Percentiles rank a stretch among this genome's conserved stretches.
Conservation (phyloP, 2,113 vertebrate species). For the Dryoscopus gambensis region DNA sequence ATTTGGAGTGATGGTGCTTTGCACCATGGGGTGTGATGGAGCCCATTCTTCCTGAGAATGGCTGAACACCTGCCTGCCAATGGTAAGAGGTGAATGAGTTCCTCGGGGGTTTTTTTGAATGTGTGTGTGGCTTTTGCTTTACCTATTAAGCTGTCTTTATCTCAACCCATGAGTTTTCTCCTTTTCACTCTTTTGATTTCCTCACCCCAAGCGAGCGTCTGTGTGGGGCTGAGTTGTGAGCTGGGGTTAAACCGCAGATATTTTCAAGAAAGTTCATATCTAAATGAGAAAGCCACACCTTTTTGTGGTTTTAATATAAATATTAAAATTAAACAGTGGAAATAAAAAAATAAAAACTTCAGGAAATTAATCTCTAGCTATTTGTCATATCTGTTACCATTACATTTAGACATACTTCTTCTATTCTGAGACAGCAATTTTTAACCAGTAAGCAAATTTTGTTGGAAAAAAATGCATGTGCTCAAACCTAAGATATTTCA, state of each 20-base stretch:
- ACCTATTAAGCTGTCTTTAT: not conserved
- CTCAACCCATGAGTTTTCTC: not conserved
- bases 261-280: not conserved
- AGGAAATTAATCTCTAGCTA: not conserved
- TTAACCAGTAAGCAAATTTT: not conserved
- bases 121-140: not conserved
- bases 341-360: not conserved
- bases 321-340: not conserved
- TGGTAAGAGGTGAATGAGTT: not conserved
- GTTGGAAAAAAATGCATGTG: not conserved
- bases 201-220: fast-evolving
- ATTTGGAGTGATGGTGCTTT: not conserved
- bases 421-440: not conserved
- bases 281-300: not conserved
- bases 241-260: not conserved
- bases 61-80: not conserved
- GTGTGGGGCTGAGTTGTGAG: not conserved
- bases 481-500: not conserved
- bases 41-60: not conserved
- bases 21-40: not conserved
- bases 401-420: not conserved
- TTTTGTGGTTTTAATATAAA: not conserved
- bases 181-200: not conserved
- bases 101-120: not conserved
- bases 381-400: not conserved